Evolutionary conservation across 2,888 invertebrate genomes (phyloP), one percentile per base, ranked within the genome.

Genomic region (Chorisops tibialis): DNA sequence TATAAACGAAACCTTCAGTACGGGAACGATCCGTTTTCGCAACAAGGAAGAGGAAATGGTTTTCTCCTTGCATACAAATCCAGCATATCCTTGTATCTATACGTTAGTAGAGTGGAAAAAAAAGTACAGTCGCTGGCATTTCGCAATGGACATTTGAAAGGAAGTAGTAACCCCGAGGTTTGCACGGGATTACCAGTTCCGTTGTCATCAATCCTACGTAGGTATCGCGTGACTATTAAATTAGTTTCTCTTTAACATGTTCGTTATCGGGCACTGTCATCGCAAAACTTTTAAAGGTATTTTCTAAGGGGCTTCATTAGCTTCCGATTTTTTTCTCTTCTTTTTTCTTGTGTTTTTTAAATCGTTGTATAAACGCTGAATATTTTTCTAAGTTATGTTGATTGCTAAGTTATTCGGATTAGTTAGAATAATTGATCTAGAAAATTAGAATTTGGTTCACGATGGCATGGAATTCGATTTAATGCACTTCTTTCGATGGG

Each of bases 151-250:
- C 48, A 59, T 59, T 47, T 48, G 22, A 38, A 48, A 48, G 59
- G 47, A 48, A 59, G 48, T 39, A n/a, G 37, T 30, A 45, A 35
- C 18, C 14, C 48, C n/a, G 35, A 37, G 38, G 38, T 37, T 59
- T 59, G 30, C 56, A 56, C 41, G 30, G 19, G 45, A 48, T 59
- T 59, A 19, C 30, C 5, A 60, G 59, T 60, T 60, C 59, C 59
- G 59, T 41, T 60, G 59, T 60, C 59, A 60, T 60, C 59, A 60
- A 60, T 60, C 50, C 41, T 41, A 22, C 37, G 24, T 30, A 49
- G 50, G 50, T 48, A 60, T 60, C 59, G 59, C 59, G 59, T 60
- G 59, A 60, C 59, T 60, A 60, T 60, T 60, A 60, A 60, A 60
- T 60, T 60, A 60, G 59, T 60, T 60, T 60, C 59, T 60, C 50